Base-by-base conservation (phyloP, 2,113 vertebrate genomes). In the Bagarius yarrelli region DNA sequence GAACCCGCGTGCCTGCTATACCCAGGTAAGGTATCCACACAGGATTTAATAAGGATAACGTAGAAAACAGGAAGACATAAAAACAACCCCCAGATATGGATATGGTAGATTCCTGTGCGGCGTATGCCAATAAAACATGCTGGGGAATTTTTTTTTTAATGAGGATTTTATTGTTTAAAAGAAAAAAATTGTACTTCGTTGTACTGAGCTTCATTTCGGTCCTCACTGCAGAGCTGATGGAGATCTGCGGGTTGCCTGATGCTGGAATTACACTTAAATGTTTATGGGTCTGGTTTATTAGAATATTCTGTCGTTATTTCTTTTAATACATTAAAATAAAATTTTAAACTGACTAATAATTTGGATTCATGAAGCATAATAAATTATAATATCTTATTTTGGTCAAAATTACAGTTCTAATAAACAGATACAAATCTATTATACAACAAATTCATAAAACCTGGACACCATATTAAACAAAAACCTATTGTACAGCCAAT, bases 1-100 rank as follows among this genome's bases (percentile, higher is more conserved):
- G 96, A 76, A 95, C 93, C 1, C 94, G 93, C 0, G 91, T 98
- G 80, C 96, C 98, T 0, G 97, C 95, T 76, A 99, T 99, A 80
- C 98, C 96, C 80, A 95, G 96, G 97, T 99, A 87, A 94, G 83
- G n/a, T n/a, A n/a, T n/a, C 50, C 14, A 13, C 47, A 5, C n/a
- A 59, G 56, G 56, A n/a, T 25, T 59, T 13, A 2, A 59, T 25
- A 59, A 5, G 14, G 59, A 61, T 1, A 5, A 5, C 13, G 16
- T 1, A 0, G 25, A 61, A 5, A 1, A 14, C 27, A 6, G 25
- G 59, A 21, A 27, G 13, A 11, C 5, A 59, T 13, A n/a, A 60
- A 13, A 30, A 61, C 1, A 8, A 8, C n/a, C 57, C 57, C 57
- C n/a, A n/a, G n/a, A n/a, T n/a, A n/a, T n/a, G 16, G 27, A 2